phyloP scores from a whole-genome alignment of 2,113 vertebrate species.

The Podocnemis expansa region DNA sequence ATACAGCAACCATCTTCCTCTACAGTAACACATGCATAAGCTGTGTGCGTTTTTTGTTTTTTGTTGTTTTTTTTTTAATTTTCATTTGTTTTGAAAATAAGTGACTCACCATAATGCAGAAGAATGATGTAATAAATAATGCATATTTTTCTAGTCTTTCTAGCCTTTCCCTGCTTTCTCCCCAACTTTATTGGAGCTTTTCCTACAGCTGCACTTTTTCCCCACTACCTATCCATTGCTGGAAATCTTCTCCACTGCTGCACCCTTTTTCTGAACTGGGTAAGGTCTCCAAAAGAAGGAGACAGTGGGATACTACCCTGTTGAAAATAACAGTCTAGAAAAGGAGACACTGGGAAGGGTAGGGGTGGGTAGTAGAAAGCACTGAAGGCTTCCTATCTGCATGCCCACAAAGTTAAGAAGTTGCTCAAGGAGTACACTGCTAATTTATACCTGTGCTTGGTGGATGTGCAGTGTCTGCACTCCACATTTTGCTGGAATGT shows the following conservation, averaged over 20 bases:
- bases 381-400: not conserved
- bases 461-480: not conserved
- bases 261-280: not conserved
- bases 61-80: not conserved
- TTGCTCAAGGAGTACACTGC: not conserved
- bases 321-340: not conserved
- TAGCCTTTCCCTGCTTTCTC: not conserved
- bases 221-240: too few relatives aligned
- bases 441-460: not conserved
- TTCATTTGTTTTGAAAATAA: not conserved
- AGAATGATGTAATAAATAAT: not conserved
- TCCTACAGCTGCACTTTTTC: not conserved
- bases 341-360: not conserved
- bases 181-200: not conserved
- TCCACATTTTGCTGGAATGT: not conserved
- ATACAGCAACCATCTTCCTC: not conserved
- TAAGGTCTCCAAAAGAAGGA: not conserved
- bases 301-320: not conserved
- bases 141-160: not conserved
- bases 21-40: not conserved
- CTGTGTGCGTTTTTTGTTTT: too few relatives aligned
- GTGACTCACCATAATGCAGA: not conserved
- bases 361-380: not conserved
- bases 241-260: not conserved
- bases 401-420: not conserved